Percentiles rank a stretch among this genome's conserved stretches.
These are phyloP conservation scores for Halictus ligatus DNA, from an alignment of 2,888 invertebrate genomes.

Conservation along the genomic window DNA sequence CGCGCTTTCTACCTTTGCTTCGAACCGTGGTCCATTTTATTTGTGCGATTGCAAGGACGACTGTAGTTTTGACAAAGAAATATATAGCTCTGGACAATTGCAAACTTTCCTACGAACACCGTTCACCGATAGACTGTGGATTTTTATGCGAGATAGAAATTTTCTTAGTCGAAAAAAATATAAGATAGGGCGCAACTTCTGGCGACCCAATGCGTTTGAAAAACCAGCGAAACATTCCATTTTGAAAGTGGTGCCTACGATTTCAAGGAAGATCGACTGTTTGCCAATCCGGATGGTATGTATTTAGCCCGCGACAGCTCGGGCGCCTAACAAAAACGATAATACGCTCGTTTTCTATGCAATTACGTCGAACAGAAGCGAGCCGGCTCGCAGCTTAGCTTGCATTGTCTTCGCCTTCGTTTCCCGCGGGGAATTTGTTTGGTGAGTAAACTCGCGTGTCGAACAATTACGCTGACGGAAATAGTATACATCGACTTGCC, in stretches of 20 bases:
- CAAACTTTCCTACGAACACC: neutral
- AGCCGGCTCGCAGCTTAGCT: neutral
- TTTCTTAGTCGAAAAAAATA: neutral
- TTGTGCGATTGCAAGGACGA: neutral
- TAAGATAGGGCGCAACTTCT: neutral
- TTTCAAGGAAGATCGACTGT: neutral
- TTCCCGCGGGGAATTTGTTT: constrained; percentile 18
- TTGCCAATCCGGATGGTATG: neutral
- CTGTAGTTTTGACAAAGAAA: neutral
- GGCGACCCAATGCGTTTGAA: neutral
- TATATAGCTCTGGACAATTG: neutral
- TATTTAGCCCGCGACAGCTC: neutral
- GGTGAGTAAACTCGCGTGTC: constrained; percentile 16
- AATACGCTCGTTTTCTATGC: constrained; percentile 58
- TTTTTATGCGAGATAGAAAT: neutral
- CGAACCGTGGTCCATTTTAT: neutral
- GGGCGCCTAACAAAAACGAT: constrained; percentile 45
- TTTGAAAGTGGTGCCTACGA: neutral
- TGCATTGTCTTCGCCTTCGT: constrained; percentile 20
- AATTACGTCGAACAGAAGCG: constrained; percentile 62
- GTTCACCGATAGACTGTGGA: neutral
- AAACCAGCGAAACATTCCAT: neutral
- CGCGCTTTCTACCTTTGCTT: neutral
- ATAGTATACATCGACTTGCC: neutral
- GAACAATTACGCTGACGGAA: neutral